Base-by-base conservation (phyloP, 2,797 vertebrate species). In the Sebastes itinus region DNA sequence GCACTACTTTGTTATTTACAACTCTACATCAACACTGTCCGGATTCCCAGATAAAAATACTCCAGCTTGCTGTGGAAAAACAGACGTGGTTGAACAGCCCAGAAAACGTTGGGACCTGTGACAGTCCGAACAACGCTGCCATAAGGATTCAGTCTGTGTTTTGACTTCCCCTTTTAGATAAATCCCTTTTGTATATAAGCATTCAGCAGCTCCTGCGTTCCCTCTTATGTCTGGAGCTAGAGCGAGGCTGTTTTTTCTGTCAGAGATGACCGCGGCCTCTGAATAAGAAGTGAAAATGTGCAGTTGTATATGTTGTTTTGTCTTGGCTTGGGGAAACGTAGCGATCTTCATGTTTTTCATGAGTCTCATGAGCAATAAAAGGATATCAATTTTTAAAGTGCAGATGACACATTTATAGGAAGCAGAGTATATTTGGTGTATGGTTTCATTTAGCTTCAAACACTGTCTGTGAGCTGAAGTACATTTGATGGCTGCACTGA, bases 1-100 rank as follows among this genome's bases (percentile, higher is more conserved):
- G 90, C 81, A 77, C 81, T 76, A 68, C 74, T 85, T 72, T 72
- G 79, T 92, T 94, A 95, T 95, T 94, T 95, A 95, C 87, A 88
- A 78, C 86, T 80, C 62, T 20, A 80, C 78, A 83, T 77, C 77
- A 85, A 86, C 80, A 75, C 84, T 80, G 87, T 90, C 90, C 91
- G 83, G 82, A 86, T 80, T 85, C 85, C 86, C 88, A 87, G 86
- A 92, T 93, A 90, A 87, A 92, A 92, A 90, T 88, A 93, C 76
- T 86, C 88, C 68, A 74, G 86, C 65, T 77, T 76, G 80, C 81
- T n/a, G 56, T 91, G 88, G 90, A 94, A 92, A 94, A 93, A 92
- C 74, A 85, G 70, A 67, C 54, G 66, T 77, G 77, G 72, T 77
- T 68, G 23, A 81, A 71, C 16, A 28, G 64, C 33, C 71, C 75